phyloP scores from a whole-genome alignment of 2,113 vertebrate species.

The Perca fluviatilis region DNA sequence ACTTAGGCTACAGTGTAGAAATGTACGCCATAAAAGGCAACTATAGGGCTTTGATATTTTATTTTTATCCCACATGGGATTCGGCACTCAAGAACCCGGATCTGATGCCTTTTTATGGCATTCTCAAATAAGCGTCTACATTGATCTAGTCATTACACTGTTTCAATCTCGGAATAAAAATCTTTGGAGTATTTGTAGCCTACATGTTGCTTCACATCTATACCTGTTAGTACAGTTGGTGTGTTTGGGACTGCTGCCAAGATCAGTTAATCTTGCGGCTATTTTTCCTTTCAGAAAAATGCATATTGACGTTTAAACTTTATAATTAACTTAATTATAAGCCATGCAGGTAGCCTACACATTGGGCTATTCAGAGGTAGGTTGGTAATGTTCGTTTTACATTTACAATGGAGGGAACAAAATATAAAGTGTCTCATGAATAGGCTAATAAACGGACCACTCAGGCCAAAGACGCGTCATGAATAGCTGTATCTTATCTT shows the following conservation, averaged over 20 bases:
- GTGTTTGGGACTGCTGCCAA: not conserved
- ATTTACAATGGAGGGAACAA: not conserved
- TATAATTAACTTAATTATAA: not conserved
- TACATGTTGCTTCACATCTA: not conserved
- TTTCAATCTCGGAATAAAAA: no score
- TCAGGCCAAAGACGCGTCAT: not conserved
- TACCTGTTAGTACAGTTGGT: no score
- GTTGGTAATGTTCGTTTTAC: not conserved
- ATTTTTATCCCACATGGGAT: not conserved
- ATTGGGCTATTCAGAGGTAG: no score
- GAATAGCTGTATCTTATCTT: conserved; percentile 60
- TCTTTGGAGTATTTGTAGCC: not conserved
- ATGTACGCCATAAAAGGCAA: no score
- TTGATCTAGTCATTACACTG: not conserved
- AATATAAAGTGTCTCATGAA: not conserved
- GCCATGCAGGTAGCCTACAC: no score
- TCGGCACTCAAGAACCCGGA: not conserved
- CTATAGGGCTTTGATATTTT: no score
- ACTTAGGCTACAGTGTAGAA: no score
- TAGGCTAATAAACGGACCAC: not conserved
- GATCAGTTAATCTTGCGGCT: no score
- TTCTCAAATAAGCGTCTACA: not conserved
- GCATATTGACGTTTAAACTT: not conserved
- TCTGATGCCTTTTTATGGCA: not conserved
- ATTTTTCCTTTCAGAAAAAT: not conserved